These are phyloP conservation scores for Lordiphosa mommai DNA, from an alignment of 1,140 invertebrate genomes.

Conservation along the genomic window DNA sequence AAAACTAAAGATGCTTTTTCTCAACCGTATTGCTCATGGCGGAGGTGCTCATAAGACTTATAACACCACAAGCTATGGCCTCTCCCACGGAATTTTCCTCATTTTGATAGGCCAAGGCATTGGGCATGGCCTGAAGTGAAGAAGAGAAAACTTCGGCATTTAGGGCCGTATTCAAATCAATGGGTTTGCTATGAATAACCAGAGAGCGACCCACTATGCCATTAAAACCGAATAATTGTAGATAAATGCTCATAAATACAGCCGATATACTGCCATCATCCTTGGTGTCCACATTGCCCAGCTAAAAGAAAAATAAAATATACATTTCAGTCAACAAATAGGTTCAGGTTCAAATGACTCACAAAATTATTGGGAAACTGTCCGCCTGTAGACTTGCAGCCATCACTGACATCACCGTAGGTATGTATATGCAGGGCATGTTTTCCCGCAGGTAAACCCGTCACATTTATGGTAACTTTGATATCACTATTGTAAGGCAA, in stretches of 20 bases:
- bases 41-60: conserved; percentile 68
- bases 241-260: conserved; percentile 60
- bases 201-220: conserved; percentile 77
- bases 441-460: conserved; percentile 81
- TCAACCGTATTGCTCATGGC: conserved; percentile 6
- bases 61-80: conserved; percentile 68
- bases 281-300: conserved; percentile 75
- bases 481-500: conserved; percentile 79
- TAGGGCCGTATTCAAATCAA: conserved; percentile 66
- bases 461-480: conserved; percentile 82
- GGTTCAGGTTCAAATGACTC: conserved; percentile 11
- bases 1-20: conserved; percentile 8
- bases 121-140: conserved; percentile 48
- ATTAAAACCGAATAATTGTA: conserved; percentile 72
- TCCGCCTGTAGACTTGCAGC: conserved; percentile 80
- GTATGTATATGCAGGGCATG: conserved; percentile 90
- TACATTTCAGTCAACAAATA: background rate
- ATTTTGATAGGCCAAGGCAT: conserved; percentile 64
- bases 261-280: conserved; percentile 68
- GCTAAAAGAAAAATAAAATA: conserved; percentile 18
- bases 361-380: conserved; percentile 80
- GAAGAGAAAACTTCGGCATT: conserved; percentile 76
- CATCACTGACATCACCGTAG: conserved; percentile 85
- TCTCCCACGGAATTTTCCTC: conserved; percentile 73
- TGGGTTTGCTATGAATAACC: conserved; percentile 76